Evolutionary conservation across 2,888 invertebrate species (phyloP).

Genomic region (Idaea aversata): DNA sequence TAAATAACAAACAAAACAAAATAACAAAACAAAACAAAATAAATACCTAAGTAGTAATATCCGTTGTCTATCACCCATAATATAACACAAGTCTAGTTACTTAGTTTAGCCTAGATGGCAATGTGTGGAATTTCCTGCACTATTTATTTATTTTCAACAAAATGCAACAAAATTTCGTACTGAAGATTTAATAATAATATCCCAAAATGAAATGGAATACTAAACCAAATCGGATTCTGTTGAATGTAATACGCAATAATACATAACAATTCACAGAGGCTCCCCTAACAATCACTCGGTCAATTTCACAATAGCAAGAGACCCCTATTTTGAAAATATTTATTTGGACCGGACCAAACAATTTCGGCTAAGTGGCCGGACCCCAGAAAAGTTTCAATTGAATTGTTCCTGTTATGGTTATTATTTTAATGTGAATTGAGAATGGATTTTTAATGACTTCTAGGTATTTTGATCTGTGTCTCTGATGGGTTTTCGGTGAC

Average conservation of each 20-base stretch:
- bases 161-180: too few species aligned
- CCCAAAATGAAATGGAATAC: not conserved
- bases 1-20: too few species aligned
- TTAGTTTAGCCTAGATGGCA: too few species aligned
- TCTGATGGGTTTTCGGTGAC: not conserved
- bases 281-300: slow-evolving; percentile 68
- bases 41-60: too few species aligned
- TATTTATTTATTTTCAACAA: too few species aligned
- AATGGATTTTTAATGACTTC: slow-evolving; percentile 4
- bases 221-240: not conserved
- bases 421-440: slow-evolving; percentile 7
- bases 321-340: slow-evolving; percentile 76
- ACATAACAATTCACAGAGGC: slow-evolving; percentile 21
- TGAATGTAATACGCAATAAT: slow-evolving; percentile 8
- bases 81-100: too few species aligned
- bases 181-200: not conserved
- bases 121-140: too few species aligned
- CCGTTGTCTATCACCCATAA: too few species aligned
- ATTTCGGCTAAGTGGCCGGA: slow-evolving; percentile 61
- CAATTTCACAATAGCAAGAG: slow-evolving; percentile 71
- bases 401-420: slow-evolving; percentile 55
- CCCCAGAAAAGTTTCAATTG: slow-evolving; percentile 69
- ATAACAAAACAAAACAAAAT: too few species aligned
- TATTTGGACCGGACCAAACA: slow-evolving; percentile 63
- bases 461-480: not conserved